These are phyloP conservation scores for Conger conger DNA, from an alignment of 2,113 vertebrate species.

Conservation along the genomic window DNA sequence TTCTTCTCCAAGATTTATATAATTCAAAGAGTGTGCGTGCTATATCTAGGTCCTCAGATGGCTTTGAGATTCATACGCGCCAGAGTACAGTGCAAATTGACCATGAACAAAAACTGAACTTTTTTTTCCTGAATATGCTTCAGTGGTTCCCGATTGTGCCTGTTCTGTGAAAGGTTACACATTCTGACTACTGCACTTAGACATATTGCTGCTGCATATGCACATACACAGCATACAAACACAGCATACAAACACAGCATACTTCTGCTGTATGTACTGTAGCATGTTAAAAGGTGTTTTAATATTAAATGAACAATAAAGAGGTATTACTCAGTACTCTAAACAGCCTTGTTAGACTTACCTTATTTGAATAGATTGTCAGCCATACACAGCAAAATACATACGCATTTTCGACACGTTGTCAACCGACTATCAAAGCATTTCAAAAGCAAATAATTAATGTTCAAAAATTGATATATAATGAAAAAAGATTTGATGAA, in stretches of 20 bases:
- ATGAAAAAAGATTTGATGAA: conserved; percentile 2
- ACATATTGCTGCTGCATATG: background rate
- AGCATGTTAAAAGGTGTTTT: background rate
- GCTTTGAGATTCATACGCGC: background rate
- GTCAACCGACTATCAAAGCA: background rate
- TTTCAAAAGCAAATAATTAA: background rate
- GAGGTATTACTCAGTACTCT: background rate
- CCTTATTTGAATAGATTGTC: background rate
- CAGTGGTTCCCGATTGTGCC: background rate
- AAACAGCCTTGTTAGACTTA: background rate
- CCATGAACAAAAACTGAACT: background rate
- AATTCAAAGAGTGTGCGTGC: background rate
- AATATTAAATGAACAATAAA: background rate
- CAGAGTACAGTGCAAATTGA: background rate
- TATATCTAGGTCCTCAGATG: background rate
- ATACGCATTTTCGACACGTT: background rate
- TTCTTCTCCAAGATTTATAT: background rate
- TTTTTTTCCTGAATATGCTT: background rate
- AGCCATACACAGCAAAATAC: background rate
- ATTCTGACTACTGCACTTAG: background rate
- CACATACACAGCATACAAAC: background rate
- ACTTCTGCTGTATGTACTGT: background rate
- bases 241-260: background rate
- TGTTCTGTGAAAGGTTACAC: background rate
- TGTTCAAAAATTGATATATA: background rate